Conservation (phyloP, 2,113 vertebrate genomes). For the Gorsachius goisagi region DNA sequence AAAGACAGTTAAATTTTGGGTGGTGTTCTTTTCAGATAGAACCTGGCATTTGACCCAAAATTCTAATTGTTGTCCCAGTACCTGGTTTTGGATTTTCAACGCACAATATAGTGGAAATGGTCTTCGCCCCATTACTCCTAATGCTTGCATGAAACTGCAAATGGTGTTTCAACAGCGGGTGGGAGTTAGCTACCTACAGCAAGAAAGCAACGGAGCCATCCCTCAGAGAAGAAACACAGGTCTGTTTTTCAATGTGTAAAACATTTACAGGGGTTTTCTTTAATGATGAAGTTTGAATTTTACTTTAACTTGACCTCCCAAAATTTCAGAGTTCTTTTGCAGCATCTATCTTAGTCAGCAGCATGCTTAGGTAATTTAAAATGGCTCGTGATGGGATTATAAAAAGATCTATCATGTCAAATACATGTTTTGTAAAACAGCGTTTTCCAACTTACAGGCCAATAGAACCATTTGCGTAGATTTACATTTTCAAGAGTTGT, state of each 20-base stretch:
- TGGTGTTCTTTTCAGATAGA: conserved; percentile 30
- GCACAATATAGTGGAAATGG: conserved; percentile 28
- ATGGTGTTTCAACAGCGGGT: conserved; percentile 50
- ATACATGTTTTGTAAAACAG: background rate
- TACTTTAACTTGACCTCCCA: conserved; percentile 13
- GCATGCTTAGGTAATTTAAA: background rate
- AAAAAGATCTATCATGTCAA: background rate
- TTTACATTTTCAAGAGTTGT: background rate
- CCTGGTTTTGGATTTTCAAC: conserved; percentile 24
- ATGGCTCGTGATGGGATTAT: background rate
- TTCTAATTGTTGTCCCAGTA: conserved; percentile 33
- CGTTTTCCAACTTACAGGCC: background rate
- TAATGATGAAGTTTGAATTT: background rate
- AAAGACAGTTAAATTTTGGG: background rate
- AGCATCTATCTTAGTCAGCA: background rate
- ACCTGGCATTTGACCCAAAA: conserved; percentile 44
- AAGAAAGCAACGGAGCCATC: conserved; percentile 2
- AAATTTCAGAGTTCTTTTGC: background rate
- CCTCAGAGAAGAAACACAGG: background rate
- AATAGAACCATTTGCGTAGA: background rate
- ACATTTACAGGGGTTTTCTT: background rate
- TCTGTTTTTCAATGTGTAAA: background rate
- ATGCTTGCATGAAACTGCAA: conserved; percentile 60
- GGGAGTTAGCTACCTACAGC: conserved; percentile 36
- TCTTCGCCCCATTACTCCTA: conserved; percentile 51